These are phyloP conservation scores for Hipposideros armiger DNA, from an alignment of 2,113 vertebrate species.

Conservation along the genomic window DNA sequence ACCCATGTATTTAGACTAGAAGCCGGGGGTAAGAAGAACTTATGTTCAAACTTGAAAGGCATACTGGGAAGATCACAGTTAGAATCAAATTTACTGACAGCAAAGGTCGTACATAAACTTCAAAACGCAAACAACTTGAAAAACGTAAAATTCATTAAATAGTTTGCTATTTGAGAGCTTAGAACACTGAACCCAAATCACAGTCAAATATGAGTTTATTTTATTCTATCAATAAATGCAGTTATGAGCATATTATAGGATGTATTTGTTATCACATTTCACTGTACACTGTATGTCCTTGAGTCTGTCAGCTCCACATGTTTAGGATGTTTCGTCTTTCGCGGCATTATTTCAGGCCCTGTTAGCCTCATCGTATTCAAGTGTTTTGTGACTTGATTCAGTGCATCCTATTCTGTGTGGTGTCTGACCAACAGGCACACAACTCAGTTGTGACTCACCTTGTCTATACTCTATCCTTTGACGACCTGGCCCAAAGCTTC, in stretches of 20 bases:
- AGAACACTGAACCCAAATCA: not conserved
- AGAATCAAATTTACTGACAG: constrained; percentile 34
- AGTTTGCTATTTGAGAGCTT: not conserved
- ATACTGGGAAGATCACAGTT: not conserved
- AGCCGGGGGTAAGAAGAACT: not conserved
- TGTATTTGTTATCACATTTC: not conserved
- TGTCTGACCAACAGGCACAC: not conserved
- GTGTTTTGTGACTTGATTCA: not conserved
- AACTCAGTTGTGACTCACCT: not conserved
- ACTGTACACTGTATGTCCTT: not conserved
- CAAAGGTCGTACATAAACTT: not conserved
- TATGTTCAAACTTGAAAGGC: not conserved
- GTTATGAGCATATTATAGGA: not conserved
- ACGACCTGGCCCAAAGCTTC: not conserved
- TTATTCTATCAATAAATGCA: not conserved
- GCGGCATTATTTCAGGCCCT: not conserved
- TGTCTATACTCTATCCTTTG: rapidly evolving
- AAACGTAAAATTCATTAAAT: not conserved
- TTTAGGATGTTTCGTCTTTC: not conserved
- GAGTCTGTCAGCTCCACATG: not conserved
- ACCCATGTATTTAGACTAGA: not conserved
- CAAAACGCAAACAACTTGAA: not conserved
- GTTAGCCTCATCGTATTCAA: not conserved
- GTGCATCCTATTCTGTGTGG: rapidly evolving
- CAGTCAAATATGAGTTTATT: not conserved